Evolutionary conservation across 2,113 vertebrate species (phyloP).

Genomic region (Rhea pennata): DNA sequence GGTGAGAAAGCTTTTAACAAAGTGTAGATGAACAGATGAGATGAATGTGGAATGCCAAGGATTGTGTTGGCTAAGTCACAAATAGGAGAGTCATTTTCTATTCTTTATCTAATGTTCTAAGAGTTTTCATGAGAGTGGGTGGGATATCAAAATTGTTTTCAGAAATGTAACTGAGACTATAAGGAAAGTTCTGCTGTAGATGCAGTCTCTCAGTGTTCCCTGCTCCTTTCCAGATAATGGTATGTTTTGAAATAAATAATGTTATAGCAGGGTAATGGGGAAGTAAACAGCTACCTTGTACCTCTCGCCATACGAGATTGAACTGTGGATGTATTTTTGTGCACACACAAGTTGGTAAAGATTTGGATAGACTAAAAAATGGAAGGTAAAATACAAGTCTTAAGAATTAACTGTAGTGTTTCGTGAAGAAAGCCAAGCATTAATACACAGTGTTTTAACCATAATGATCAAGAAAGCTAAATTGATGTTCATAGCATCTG

Average conservation of each 20-base stretch:
- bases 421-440: not conserved
- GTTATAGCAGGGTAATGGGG: rapidly evolving
- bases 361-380: not conserved
- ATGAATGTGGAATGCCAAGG: not conserved
- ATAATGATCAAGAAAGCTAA: not conserved
- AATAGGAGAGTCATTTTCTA: not conserved
- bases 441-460: not conserved
- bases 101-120: not conserved
- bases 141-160: not conserved
- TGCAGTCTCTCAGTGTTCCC: rapidly evolving
- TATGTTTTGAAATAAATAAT: not conserved
- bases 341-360: not conserved
- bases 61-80: not conserved
- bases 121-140: not conserved
- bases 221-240: not conserved
- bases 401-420: not conserved
- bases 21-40: not conserved
- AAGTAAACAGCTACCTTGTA: not conserved
- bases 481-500: not conserved
- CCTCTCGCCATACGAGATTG: not conserved
- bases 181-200: not conserved
- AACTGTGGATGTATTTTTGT: not conserved
- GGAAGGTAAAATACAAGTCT: not conserved
- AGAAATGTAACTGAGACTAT: not conserved
- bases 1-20: not conserved